Base-by-base conservation (phyloP, 2,113 vertebrate genomes). In the Lathamus discolor region DNA sequence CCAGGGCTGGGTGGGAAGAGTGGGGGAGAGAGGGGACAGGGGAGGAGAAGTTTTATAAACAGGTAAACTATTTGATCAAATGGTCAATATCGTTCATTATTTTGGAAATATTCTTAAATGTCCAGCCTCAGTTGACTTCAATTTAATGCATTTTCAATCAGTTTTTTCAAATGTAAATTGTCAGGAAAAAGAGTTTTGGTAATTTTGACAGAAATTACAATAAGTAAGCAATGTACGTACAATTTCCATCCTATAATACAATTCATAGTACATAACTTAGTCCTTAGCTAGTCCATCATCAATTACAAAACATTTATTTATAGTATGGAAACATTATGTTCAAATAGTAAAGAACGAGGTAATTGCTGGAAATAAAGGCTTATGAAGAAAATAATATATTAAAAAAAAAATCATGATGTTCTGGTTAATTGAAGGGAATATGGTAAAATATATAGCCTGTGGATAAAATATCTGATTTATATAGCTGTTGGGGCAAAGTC, bases 1-100 rank as follows among this genome's bases (percentile, higher is more conserved):
- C 3, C 1, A 1, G 1, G 3, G 3, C 3, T 1, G 1, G 1
- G 0, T 12, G 2, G 1, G 0, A 41, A 22, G 55, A n/a, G 2
- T 44, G 20, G 33, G 13, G 55, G 20, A n/a, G 33, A 59, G 7
- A 37, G 7, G 12, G 3, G 1, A 6, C 5, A 72, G 5, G 6
- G 9, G 16, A 69, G 9, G 7, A 66, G 7, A 52, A 41, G 7
- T 44, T 35, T 49, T 83, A 44, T 64, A 2, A 25, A 61, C 48
- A 27, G 11, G 2, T 15, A 75, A 72, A 59, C 7, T 1, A 20
- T 76, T 72, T 76, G 6, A 79, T 44, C 4, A 75, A 57, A 63
- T 37, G 7, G 17, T 20, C 2, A 75, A 27, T 37, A 29, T 33
- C 7, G 33, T n/a, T 8, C 10, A 51, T 39, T 41, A 51, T 61